Conservation (phyloP, 2,888 invertebrate species). For the Pteria penguin region DNA sequence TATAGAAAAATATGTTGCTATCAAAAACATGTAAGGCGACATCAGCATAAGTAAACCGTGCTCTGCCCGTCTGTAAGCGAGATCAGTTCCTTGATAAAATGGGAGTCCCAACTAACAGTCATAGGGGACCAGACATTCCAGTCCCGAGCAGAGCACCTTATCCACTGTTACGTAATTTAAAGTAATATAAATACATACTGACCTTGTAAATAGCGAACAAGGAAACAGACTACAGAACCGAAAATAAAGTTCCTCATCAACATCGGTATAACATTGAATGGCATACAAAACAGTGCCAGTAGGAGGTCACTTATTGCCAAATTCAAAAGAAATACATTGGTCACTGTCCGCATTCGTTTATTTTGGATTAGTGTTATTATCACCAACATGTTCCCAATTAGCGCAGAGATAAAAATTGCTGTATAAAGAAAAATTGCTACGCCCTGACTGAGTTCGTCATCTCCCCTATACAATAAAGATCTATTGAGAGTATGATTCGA, state of each 20-base stretch:
- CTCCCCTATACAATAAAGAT: too few species aligned
- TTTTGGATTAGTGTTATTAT: conserved; percentile 84
- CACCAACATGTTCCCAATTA: conserved; percentile 89
- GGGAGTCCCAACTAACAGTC: too few species aligned
- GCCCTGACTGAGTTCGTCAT: not conserved
- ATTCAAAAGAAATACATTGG: conserved; percentile 82
- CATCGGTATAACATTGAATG: conserved; percentile 86
- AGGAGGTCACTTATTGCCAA: conserved; percentile 87
- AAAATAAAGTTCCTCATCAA: conserved; percentile 86
- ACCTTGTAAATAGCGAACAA: conserved; percentile 89
- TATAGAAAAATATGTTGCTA: too few species aligned
- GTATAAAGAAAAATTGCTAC: conserved; percentile 83
- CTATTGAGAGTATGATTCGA: too few species aligned
- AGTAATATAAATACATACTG: conserved; percentile 70
- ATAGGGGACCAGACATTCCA: too few species aligned
- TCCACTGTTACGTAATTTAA: too few species aligned
- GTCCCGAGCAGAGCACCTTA: too few species aligned
- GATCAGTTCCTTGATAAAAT: too few species aligned
- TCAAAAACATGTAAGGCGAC: too few species aligned
- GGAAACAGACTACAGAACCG: conserved; percentile 86
- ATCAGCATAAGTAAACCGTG: too few species aligned
- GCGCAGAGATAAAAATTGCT: conserved; percentile 88
- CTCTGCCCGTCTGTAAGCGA: too few species aligned
- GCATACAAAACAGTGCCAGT: conserved; percentile 90
- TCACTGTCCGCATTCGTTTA: conserved; percentile 82